Conservation (phyloP, 2,888 invertebrate genomes). For the Chydorus sphaericus region DNA sequence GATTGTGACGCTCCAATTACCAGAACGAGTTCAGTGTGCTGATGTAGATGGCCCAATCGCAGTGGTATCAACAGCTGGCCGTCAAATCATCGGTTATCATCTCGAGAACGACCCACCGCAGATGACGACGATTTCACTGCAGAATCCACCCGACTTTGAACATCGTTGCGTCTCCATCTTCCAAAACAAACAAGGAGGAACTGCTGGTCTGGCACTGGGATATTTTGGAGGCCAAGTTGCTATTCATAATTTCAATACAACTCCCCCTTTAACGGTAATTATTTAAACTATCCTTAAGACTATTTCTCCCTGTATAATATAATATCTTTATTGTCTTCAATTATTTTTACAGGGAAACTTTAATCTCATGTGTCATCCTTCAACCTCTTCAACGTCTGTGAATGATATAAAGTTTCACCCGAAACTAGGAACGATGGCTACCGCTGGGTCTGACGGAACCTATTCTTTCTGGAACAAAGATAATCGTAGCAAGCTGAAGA, state of each 20-base stretch:
- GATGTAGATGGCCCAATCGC: conserved; percentile 98
- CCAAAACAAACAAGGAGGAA: conserved; percentile 79
- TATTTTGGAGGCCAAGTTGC: conserved; percentile 96
- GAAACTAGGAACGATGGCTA: conserved; percentile 86
- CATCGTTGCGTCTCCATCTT: conserved; percentile 93
- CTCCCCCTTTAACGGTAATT: too few relatives aligned
- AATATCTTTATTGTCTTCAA: too few relatives aligned
- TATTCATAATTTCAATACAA: conserved; percentile 84
- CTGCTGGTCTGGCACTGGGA: conserved; percentile 84
- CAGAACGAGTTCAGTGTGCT: conserved; percentile 91
- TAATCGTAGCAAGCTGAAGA: conserved; percentile 91
- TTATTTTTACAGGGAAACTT: conserved; percentile 98
- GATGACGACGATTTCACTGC: conserved; percentile 80
- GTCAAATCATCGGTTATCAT: conserved; percentile 82
- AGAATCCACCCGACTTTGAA: conserved; percentile 83
- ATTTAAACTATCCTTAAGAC: too few relatives aligned
- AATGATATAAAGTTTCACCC: conserved; percentile 97
- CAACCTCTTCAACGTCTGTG: conserved; percentile 60
- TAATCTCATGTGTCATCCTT: conserved; percentile 97
- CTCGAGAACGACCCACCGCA: conserved; percentile 87
- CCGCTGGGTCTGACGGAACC: conserved; percentile 92
- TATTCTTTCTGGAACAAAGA: conserved; percentile 99
- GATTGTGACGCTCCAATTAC: conserved; percentile 73
- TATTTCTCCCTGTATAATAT: too few relatives aligned
- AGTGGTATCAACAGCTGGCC: conserved; percentile 86